A percentile compares a stretch with the other conserved stretches of the same genome.
phyloP scores from a whole-genome alignment of 37 sponge, comb jelly and placozoan genomes.

The Axinella damicornis region DNA sequence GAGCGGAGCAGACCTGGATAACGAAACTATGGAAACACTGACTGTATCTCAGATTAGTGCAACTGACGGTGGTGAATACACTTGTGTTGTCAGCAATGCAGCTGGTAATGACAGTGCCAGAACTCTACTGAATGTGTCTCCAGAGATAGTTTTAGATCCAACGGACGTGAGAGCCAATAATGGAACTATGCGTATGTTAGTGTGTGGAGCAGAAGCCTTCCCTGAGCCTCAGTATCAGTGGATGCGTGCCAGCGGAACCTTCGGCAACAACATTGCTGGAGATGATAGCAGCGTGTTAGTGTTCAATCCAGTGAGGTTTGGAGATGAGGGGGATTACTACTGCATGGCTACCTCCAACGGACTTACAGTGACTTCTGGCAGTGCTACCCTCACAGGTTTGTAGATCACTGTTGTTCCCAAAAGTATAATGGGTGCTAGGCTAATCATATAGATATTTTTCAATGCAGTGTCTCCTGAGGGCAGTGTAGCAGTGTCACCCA shows the following conservation, averaged over 20 bases:
- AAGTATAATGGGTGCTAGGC: too few species aligned
- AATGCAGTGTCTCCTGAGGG: too few species aligned
- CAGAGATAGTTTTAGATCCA: constrained; percentile 6
- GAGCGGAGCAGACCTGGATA: background rate
- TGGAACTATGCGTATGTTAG: background rate
- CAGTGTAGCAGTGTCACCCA: too few species aligned
- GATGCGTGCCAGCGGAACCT: background rate
- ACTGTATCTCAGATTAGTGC: background rate
- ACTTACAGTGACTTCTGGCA: background rate
- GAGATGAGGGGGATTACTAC: constrained; percentile 27
- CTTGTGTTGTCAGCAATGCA: constrained; percentile 61
- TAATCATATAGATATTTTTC: too few species aligned
- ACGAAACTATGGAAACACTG: background rate
- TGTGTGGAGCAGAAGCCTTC: constrained; percentile 1
- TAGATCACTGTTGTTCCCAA: too few species aligned
- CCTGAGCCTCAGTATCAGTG: constrained; percentile 17
- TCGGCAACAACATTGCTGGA: background rate
- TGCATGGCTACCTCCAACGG: constrained; percentile 1
- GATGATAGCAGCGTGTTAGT: background rate
- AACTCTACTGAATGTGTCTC: constrained; percentile 20
- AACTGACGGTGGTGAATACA: constrained; percentile 49
- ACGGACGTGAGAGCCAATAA: background rate
- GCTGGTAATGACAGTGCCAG: constrained; percentile 51
- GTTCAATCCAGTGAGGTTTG: constrained; percentile 7
- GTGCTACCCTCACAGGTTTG: too few species aligned